Evolutionary conservation across 30 jellyfish, hydroid and myxozoan species (phyloP).

Genomic region (Chrysaora quinquecirrha): DNA sequence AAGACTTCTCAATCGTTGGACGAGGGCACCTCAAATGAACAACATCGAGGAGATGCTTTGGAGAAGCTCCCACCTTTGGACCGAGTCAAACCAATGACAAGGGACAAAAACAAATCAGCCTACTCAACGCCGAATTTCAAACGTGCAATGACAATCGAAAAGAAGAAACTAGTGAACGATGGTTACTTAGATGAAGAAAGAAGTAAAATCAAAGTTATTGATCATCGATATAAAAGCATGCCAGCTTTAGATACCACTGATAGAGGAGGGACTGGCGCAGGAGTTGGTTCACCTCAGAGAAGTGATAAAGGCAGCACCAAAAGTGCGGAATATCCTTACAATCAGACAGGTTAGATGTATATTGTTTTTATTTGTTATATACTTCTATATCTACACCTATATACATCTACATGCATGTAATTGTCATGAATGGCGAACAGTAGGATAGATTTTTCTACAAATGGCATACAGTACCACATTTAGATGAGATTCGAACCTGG

Average conservation of each 20-base stretch:
- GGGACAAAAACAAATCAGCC: conserved; percentile 44
- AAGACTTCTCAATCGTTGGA: background rate
- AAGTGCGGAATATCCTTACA: conserved; percentile 47
- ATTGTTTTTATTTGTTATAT: background rate
- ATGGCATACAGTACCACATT: too few relatives aligned
- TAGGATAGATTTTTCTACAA: too few relatives aligned
- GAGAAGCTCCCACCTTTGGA: conserved; percentile 44
- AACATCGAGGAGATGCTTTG: background rate
- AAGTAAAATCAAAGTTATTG: conserved; percentile 30
- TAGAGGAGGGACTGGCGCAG: conserved; percentile 1
- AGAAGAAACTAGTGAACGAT: conserved; percentile 41
- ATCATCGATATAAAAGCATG: conserved; percentile 60
- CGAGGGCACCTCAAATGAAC: background rate
- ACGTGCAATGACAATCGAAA: conserved; percentile 56
- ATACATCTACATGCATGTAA: too few relatives aligned
- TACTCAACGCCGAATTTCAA: conserved; percentile 74
- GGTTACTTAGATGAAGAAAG: conserved; percentile 66
- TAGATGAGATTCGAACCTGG: too few relatives aligned
- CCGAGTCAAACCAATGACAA: conserved; percentile 33
- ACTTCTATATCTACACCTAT: background rate
- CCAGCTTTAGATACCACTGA: conserved; percentile 48
- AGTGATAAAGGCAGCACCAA: conserved; percentile 25
- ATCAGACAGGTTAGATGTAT: conserved; percentile 11
- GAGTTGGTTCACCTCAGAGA: conserved; percentile 24
- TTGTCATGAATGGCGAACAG: too few relatives aligned